Conservation (phyloP, 1,140 invertebrate species). For the Bombus affinis region DNA sequence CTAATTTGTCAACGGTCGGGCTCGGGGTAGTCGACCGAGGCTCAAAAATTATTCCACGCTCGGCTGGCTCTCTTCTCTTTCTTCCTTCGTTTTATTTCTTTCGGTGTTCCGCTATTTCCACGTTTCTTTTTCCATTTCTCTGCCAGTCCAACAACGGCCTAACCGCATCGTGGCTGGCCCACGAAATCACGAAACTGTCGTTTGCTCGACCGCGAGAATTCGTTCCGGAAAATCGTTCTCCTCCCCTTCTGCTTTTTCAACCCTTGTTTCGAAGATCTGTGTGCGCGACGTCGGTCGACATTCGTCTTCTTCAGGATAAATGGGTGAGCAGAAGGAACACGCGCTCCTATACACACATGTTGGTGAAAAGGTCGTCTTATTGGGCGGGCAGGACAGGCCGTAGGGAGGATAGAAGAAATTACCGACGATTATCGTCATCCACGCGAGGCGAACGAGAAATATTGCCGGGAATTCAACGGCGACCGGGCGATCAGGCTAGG, state of each 20-base stretch:
- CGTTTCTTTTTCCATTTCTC: neutral
- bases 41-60: slow-evolving; percentile 75
- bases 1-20: slow-evolving; percentile 81
- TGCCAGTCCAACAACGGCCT: neutral
- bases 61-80: slow-evolving; percentile 45
- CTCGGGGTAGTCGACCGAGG: slow-evolving; percentile 70
- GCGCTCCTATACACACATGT: slow-evolving; percentile 9
- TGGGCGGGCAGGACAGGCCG: neutral
- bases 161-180: neutral
- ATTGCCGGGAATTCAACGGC: slow-evolving; percentile 23
- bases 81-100: neutral
- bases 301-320: slow-evolving; percentile 43
- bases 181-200: neutral
- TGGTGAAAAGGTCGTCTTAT: slow-evolving; percentile 17
- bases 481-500: neutral
- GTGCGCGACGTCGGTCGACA: neutral
- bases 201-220: slow-evolving; percentile 15
- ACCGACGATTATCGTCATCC: slow-evolving; percentile 57
- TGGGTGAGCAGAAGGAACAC: slow-evolving; percentile 19
- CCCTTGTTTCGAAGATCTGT: slow-evolving; percentile 13
- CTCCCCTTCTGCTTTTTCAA: neutral
- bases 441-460: slow-evolving; percentile 41
- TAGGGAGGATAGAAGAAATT: slow-evolving; percentile 42
- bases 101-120: neutral
- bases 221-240: slow-evolving; percentile 40